phyloP scores from a whole-genome alignment of 92 coral and sea anemone genomes.

The Epizoanthus fatuus region DNA sequence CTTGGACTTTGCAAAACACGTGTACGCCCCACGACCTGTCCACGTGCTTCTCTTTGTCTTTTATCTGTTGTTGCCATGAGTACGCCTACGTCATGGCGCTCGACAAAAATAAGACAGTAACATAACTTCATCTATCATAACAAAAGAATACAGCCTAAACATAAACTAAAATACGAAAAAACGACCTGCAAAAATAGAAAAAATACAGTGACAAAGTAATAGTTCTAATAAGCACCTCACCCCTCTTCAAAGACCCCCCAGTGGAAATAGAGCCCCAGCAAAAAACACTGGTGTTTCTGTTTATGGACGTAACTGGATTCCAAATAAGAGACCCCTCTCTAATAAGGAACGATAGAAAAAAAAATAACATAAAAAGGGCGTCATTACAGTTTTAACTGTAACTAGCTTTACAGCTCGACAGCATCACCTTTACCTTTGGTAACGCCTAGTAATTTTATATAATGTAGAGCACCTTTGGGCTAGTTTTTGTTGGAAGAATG shows the following conservation, averaged over 20 bases:
- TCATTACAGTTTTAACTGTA: constrained; percentile 22
- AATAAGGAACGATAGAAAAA: constrained; percentile 22
- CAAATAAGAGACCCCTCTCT: constrained; percentile 24
- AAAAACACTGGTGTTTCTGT: neutral
- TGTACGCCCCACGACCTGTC: too few species aligned
- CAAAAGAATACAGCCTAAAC: neutral
- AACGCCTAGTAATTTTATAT: constrained; percentile 1
- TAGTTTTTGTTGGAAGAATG: neutral
- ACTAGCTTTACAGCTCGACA: constrained; percentile 27
- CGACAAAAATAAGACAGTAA: too few species aligned
- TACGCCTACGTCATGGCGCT: too few species aligned
- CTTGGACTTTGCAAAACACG: too few species aligned
- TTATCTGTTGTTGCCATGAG: too few species aligned
- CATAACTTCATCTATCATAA: too few species aligned
- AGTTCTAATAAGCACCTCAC: constrained; percentile 8
- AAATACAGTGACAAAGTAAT: neutral
- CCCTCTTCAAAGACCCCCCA: neutral
- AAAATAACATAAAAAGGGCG: constrained; percentile 1
- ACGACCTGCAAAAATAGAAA: neutral
- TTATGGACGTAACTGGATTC: constrained; percentile 23
- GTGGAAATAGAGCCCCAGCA: too few species aligned
- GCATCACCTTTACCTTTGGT: constrained; percentile 21
- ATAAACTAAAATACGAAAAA: neutral
- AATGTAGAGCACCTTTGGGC: too few species aligned
- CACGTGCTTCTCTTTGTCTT: too few species aligned